Conservation (phyloP, 1,140 invertebrate genomes). For the Aethina tumida region DNA sequence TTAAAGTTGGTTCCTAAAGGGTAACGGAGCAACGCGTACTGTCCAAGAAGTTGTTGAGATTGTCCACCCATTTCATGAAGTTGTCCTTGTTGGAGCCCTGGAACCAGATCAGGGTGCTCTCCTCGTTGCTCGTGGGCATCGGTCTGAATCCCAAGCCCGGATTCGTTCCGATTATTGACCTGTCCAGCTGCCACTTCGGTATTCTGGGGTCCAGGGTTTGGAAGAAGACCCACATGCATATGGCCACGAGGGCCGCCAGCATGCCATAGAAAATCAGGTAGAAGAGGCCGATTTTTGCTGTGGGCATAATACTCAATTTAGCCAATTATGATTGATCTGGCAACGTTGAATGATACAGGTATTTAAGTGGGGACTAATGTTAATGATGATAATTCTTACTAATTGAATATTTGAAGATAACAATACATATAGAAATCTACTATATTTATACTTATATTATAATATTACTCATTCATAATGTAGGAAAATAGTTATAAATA, state of each 20-base stretch:
- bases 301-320: too few species aligned
- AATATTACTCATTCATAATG: too few species aligned
- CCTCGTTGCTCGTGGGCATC: slow-evolving; percentile 81
- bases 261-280: slow-evolving; percentile 86
- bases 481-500: too few species aligned
- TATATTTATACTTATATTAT: too few species aligned
- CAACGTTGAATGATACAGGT: too few species aligned
- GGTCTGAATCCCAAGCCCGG: slow-evolving; percentile 90
- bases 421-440: too few species aligned
- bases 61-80: slow-evolving; percentile 66
- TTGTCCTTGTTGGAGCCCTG: slow-evolving; percentile 68
- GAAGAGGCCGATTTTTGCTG: slow-evolving; percentile 85
- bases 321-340: too few species aligned
- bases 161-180: slow-evolving; percentile 83
- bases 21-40: slow-evolving; percentile 40
- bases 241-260: slow-evolving; percentile 75
- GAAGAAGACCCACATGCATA: slow-evolving; percentile 86
- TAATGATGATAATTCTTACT: too few species aligned
- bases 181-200: slow-evolving; percentile 72
- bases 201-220: slow-evolving; percentile 79
- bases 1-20: neutral
- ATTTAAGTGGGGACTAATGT: too few species aligned
- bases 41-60: slow-evolving; percentile 60
- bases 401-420: too few species aligned
- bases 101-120: slow-evolving; percentile 92